Percentiles rank a stretch among this genome's conserved stretches.
These are phyloP conservation scores for Fulica atra DNA, from an alignment of 2,113 vertebrate species.

Conservation along the genomic window DNA sequence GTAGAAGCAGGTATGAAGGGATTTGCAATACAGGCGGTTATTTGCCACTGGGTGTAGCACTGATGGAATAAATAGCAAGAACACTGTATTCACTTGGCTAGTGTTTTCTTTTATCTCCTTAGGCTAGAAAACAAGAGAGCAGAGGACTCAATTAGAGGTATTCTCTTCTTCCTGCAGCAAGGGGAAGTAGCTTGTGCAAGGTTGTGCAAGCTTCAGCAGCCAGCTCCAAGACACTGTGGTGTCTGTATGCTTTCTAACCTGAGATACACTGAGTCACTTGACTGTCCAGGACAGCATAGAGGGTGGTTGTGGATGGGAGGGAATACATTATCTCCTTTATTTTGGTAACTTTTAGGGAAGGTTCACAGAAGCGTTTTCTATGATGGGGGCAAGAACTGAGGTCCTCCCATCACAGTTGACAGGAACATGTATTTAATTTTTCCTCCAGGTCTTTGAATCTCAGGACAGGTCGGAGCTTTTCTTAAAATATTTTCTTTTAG, in stretches of 20 bases:
- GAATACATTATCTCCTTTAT: not conserved
- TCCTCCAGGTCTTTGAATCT: not conserved
- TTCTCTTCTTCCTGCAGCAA: not conserved
- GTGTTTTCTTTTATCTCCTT: not conserved
- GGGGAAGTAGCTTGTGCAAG: not conserved
- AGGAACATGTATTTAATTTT: not conserved
- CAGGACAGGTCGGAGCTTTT: not conserved
- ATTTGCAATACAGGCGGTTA: not conserved
- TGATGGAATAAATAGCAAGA: not conserved
- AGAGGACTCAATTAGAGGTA: not conserved
- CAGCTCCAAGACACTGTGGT: not conserved
- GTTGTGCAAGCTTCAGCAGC: not conserved
- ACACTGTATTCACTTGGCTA: not conserved
- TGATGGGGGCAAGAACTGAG: not conserved
- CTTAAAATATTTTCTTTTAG: not conserved
- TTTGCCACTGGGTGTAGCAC: not conserved
- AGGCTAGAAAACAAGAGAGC: not conserved
- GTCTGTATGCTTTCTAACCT: not conserved
- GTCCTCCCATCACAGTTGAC: not conserved
- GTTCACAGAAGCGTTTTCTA: rapidly evolving
- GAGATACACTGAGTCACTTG: not conserved
- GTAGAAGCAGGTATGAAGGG: not conserved
- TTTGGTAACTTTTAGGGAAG: not conserved
- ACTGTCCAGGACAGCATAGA: not conserved
- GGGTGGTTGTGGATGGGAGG: not conserved